phyloP scores from a whole-genome alignment of 2,888 invertebrate genomes.

The Argyresthia goedartella region DNA sequence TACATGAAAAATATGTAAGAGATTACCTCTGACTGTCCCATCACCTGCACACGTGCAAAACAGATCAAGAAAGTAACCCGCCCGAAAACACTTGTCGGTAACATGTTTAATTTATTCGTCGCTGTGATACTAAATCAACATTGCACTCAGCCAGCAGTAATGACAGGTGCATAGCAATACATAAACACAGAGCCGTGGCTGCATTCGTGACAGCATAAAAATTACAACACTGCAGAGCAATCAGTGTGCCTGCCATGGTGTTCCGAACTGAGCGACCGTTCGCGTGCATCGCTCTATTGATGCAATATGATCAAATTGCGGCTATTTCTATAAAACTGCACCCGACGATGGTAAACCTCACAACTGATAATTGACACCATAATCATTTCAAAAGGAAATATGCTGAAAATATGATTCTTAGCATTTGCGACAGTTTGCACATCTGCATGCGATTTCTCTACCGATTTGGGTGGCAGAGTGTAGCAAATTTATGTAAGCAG shows the following conservation, averaged over 20 bases:
- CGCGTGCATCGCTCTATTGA: slow-evolving; percentile 55
- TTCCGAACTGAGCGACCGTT: slow-evolving; percentile 27
- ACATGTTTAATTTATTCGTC: too few relatives aligned
- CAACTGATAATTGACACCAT: not conserved
- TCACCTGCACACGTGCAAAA: too few relatives aligned
- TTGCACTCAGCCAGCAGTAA: not conserved
- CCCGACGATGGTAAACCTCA: not conserved
- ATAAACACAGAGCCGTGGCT: slow-evolving; percentile 4
- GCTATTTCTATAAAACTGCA: slow-evolving; percentile 38
- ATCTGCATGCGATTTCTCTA: not conserved
- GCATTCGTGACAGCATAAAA: slow-evolving; percentile 37
- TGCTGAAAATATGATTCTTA: not conserved
- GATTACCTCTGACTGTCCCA: too few relatives aligned
- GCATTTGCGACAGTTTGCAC: not conserved
- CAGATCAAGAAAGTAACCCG: too few relatives aligned
- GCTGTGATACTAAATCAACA: too few relatives aligned
- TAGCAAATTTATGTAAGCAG: not conserved
- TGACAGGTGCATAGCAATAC: slow-evolving; percentile 1
- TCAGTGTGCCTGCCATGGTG: slow-evolving; percentile 35
- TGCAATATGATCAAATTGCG: slow-evolving; percentile 55
- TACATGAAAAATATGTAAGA: too few relatives aligned
- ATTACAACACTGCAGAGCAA: slow-evolving; percentile 45
- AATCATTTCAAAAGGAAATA: not conserved
- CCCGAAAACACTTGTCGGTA: too few relatives aligned
- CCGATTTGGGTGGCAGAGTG: not conserved